Conservation (phyloP, 2,888 invertebrate genomes). For the Periphyllus acericola region DNA sequence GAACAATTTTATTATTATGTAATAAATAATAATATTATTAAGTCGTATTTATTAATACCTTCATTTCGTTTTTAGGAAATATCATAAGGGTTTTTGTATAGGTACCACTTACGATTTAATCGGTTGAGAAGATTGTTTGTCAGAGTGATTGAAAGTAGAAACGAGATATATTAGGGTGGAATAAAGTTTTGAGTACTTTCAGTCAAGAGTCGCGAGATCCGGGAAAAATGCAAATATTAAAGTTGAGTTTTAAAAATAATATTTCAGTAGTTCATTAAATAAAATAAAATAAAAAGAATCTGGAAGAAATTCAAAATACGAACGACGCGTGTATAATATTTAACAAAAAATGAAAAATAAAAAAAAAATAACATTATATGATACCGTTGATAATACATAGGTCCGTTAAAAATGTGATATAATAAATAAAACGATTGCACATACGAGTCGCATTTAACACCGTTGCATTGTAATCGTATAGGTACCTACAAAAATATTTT, state of each 20-base stretch:
- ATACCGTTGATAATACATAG: too few relatives aligned
- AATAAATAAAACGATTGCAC: too few relatives aligned
- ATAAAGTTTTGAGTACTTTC: slow-evolving; percentile 10
- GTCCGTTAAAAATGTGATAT: too few relatives aligned
- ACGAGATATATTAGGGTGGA: neutral
- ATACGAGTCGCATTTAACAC: too few relatives aligned
- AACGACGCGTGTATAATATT: neutral
- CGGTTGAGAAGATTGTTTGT: neutral
- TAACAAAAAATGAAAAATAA: too few relatives aligned
- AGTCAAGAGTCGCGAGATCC: neutral
- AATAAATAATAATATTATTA: too few relatives aligned
- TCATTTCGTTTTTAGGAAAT: too few relatives aligned
- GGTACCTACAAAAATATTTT: too few relatives aligned
- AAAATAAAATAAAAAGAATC: too few relatives aligned
- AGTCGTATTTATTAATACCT: neutral
- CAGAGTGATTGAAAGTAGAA: neutral
- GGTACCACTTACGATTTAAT: neutral
- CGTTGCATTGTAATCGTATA: too few relatives aligned
- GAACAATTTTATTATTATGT: too few relatives aligned
- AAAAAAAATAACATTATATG: too few relatives aligned
- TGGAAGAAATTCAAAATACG: neutral
- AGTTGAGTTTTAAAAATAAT: slow-evolving; percentile 2
- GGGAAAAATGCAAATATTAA: neutral
- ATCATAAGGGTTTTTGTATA: neutral
- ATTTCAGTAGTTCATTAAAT: neutral